Conservation (phyloP, 2,888 invertebrate genomes). For the Syritta pipiens region DNA sequence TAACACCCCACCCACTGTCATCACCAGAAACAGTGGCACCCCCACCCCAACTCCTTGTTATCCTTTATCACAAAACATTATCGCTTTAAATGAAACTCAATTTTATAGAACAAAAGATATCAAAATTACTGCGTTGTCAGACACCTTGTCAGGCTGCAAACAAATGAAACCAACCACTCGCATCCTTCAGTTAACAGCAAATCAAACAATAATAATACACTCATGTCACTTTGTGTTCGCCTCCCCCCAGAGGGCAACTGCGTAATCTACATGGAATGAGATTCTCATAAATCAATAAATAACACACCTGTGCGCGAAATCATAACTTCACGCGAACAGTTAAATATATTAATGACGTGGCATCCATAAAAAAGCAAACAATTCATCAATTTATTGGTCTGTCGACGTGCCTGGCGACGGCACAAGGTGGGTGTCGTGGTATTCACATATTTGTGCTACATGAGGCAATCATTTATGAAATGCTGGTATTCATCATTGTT, state of each 20-base stretch:
- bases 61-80: too few species aligned
- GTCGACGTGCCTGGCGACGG: not conserved
- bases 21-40: too few species aligned
- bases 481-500: too few species aligned
- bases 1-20: too few species aligned
- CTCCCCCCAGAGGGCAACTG: too few species aligned
- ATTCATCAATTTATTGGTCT: not conserved
- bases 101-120: not conserved
- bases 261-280: too few species aligned
- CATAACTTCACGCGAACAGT: slow-evolving; percentile 8
- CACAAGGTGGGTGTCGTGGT: too few species aligned
- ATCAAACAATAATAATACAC: not conserved
- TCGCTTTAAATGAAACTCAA: not conserved
- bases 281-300: slow-evolving; percentile 9
- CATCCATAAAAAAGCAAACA: not conserved
- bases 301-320: slow-evolving; percentile 8
- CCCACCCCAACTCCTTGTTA: too few species aligned
- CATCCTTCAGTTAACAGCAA: too few species aligned
- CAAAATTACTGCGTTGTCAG: not conserved
- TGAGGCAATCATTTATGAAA: too few species aligned
- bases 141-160: not conserved
- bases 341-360: not conserved
- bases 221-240: too few species aligned
- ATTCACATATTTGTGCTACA: too few species aligned
- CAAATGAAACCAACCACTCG: not conserved